Evolutionary conservation across 2,797 vertebrate genomes (phyloP), one percentile per base, ranked within the genome.

Genomic region (Danio choprae): DNA sequence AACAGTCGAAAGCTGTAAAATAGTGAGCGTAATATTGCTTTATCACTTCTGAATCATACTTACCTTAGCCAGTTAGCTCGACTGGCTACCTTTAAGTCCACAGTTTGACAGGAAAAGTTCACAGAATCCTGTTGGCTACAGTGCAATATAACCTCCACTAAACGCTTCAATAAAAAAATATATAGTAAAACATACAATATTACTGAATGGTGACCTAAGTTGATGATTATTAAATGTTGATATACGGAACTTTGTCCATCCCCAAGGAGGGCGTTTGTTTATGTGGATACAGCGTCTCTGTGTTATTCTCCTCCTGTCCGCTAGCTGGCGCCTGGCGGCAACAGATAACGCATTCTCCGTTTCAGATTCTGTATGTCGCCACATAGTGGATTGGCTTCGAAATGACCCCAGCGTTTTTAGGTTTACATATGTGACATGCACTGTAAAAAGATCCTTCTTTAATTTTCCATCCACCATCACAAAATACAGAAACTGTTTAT

Each of bases 41-140:
- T 29, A n/a, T 56, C 18, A 18, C 6, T 58, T 58, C 7, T 44
- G 0, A 70, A 29, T 22, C 4, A 79, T 40, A 12, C 41, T 55
- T 56, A 64, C 77, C 60, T 64, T 73, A 56, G 59, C 78, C 60
- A 56, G 69, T 11, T 79, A 79, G 77, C 77, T 44, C 59, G 59
- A 44, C n/a, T 11, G 10, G 75, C 75, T 77, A 77, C 38, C 62
- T 16, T 6, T 64, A 11, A 56, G 63, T 48, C 69, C 60, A 38
- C 10, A 60, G 56, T 51, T 70, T 70, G 22, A 38, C 40, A 68
- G 22, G 11, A 38, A 41, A 48, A 62, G 44, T 79, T 51, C 5
- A 63, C n/a, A 78, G 3, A 69, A 67, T 38, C 40, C 12, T 43
- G 41, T 20, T 38, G 15, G 16, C 7, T 59, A 51, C 15, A 16